Conservation (phyloP, 1,140 invertebrate genomes). For the Lepidostoma basale region DNA sequence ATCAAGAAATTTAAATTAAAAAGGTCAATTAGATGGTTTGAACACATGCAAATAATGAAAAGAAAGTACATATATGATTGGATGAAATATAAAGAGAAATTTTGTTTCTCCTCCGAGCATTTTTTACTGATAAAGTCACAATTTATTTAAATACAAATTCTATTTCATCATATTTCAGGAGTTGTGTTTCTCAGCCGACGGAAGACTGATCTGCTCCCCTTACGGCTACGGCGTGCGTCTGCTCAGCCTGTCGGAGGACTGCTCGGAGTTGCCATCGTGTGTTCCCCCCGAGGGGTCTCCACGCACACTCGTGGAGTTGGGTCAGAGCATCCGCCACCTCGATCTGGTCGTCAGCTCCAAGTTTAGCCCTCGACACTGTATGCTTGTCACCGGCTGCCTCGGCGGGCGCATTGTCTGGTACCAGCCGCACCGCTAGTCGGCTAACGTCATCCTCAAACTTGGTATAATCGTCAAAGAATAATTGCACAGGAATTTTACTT, state of each 20-base stretch:
- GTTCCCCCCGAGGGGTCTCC: constrained; percentile 58
- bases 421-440: constrained; percentile 67
- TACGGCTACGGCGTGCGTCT: constrained; percentile 84
- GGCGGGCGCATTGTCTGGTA: constrained; percentile 89
- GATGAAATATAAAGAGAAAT: background rate
- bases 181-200: constrained; percentile 87
- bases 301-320: constrained; percentile 65
- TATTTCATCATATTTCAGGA: constrained; percentile 68
- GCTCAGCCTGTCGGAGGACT: constrained; percentile 77
- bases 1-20: too few species aligned
- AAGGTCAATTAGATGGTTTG: too few species aligned
- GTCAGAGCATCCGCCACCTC: constrained; percentile 73
- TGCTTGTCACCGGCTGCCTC: constrained; percentile 88
- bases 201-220: constrained; percentile 87
- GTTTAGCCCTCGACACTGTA: constrained; percentile 84
- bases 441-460: too few species aligned
- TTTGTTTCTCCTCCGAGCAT: background rate
- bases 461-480: too few species aligned
- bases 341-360: constrained; percentile 90
- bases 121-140: background rate
- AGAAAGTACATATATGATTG: too few species aligned
- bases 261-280: constrained; percentile 78
- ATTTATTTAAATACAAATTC: too few species aligned
- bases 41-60: too few species aligned
- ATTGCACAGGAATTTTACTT: too few species aligned